Evolutionary conservation across 2,888 invertebrate species (phyloP).

Genomic region (Ashinkailepas kermadecensis): DNA sequence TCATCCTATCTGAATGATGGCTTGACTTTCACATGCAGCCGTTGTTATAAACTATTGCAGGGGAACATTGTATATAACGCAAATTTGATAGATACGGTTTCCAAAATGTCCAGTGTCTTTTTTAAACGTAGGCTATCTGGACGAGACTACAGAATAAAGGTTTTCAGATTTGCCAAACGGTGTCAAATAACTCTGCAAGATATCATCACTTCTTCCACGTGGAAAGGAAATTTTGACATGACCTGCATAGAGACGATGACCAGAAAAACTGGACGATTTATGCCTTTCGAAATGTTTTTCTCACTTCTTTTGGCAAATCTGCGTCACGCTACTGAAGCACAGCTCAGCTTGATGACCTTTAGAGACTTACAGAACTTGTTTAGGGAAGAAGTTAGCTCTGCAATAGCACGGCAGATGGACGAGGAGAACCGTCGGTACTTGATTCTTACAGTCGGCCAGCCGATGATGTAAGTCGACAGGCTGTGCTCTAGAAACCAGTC

Average conservation of each 20-base stretch:
- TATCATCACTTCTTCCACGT: background rate
- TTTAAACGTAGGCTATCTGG: background rate
- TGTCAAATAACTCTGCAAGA: background rate
- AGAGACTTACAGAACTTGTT: background rate
- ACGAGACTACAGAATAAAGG: background rate
- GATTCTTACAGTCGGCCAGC: background rate
- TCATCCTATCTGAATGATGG: no score
- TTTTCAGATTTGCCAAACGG: background rate
- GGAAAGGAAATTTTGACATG: background rate
- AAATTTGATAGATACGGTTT: no score
- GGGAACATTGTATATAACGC: no score
- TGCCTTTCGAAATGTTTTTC: constrained; percentile 1
- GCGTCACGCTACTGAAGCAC: background rate
- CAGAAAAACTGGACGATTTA: background rate
- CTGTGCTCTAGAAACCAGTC: no score
- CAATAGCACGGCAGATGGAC: background rate
- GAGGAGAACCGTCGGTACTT: background rate
- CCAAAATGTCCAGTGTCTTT: background rate
- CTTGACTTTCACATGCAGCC: no score
- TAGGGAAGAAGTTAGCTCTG: background rate
- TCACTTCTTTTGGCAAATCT: background rate
- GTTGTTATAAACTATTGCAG: no score
- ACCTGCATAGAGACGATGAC: background rate
- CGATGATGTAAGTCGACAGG: constrained; percentile 6
- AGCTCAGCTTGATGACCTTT: background rate